phyloP scores from a whole-genome alignment of 2,888 invertebrate genomes.

The Lasioglossum figueresi region DNA sequence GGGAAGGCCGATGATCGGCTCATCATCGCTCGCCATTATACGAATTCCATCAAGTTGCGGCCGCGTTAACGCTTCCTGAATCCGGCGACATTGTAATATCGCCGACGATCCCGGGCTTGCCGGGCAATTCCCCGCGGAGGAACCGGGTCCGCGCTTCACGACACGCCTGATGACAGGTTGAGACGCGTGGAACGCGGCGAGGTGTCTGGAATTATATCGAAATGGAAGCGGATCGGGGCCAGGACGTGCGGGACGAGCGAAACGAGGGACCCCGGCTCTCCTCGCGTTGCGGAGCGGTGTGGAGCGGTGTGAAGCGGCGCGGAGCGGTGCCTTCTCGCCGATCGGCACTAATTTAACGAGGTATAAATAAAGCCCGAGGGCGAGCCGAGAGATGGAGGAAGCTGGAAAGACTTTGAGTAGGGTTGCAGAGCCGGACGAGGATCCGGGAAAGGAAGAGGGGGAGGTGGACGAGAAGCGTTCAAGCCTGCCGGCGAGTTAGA shows the following conservation, averaged over 20 bases:
- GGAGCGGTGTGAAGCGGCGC: no score
- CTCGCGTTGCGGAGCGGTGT: slow-evolving; percentile 52
- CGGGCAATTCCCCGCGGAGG: neutral
- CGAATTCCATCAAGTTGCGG: slow-evolving; percentile 26
- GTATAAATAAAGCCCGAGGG: slow-evolving; percentile 77
- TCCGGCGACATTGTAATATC: slow-evolving; percentile 27
- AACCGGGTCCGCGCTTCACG: slow-evolving; percentile 17
- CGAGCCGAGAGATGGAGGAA: slow-evolving; percentile 57
- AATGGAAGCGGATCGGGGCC: slow-evolving; percentile 48
- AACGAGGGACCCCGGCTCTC: slow-evolving; percentile 51
- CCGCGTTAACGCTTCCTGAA: slow-evolving; percentile 23
- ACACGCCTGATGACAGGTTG: slow-evolving; percentile 63
- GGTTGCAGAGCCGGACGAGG: slow-evolving; percentile 46
- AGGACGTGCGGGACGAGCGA: slow-evolving; percentile 47
- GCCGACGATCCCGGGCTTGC: slow-evolving; percentile 22
- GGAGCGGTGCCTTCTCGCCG: slow-evolving; percentile 57
- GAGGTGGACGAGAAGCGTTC: slow-evolving; percentile 52
- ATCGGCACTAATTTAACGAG: slow-evolving; percentile 81
- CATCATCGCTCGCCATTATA: slow-evolving; percentile 19
- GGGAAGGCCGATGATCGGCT: neutral
- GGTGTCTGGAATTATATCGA: slow-evolving; percentile 69
- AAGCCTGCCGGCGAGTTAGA: slow-evolving; percentile 67
- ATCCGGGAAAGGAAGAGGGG: slow-evolving; percentile 26
- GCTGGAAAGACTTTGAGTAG: slow-evolving; percentile 68
- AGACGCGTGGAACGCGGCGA: slow-evolving; percentile 65